Percentiles rank a stretch among this genome's conserved stretches.
Conservation (phyloP, 1,140 invertebrate genomes). For the Drosophila rufa region DNA sequence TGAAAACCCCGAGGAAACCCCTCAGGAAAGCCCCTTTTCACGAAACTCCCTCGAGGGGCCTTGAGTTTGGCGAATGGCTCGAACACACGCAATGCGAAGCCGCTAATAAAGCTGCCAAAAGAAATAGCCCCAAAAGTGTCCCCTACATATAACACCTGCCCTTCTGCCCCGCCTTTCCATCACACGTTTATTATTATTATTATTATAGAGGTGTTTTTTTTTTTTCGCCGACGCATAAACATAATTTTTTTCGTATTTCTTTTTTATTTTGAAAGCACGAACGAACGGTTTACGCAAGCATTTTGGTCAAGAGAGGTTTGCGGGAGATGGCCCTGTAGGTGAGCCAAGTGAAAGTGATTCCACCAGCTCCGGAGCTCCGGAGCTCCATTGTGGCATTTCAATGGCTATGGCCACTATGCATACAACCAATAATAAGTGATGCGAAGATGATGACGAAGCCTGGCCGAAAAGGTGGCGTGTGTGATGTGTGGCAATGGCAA, state of each 20-base stretch:
- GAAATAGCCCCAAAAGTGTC: conserved; percentile 11
- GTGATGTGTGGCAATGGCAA: conserved; percentile 42
- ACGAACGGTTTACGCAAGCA: conserved; percentile 69
- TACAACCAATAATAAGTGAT: conserved; percentile 29
- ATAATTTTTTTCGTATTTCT: conserved; percentile 7
- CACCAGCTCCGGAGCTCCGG: conserved; percentile 5
- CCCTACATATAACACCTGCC: conserved; percentile 26
- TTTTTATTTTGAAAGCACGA: conserved; percentile 52
- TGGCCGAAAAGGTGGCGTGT: conserved; percentile 20
- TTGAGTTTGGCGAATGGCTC: conserved; percentile 18
- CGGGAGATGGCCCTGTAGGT: conserved; percentile 26
- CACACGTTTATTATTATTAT: conserved; percentile 43
- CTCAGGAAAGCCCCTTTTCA: not conserved
- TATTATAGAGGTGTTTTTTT: conserved; percentile 24
- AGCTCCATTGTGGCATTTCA: conserved; percentile 53
- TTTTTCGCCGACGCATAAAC: conserved; percentile 37
- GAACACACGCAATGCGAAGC: conserved; percentile 29
- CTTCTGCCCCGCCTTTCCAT: not conserved
- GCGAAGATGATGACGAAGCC: conserved; percentile 46
- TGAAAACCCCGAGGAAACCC: not conserved
- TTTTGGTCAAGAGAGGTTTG: conserved; percentile 37
- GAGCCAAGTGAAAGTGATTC: conserved; percentile 72
- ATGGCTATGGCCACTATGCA: conserved; percentile 44
- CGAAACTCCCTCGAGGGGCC: not conserved
- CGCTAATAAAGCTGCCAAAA: conserved; percentile 46